These are phyloP conservation scores for Leptopilina myrica DNA, from an alignment of 2,888 invertebrate genomes.

Conservation along the genomic window DNA sequence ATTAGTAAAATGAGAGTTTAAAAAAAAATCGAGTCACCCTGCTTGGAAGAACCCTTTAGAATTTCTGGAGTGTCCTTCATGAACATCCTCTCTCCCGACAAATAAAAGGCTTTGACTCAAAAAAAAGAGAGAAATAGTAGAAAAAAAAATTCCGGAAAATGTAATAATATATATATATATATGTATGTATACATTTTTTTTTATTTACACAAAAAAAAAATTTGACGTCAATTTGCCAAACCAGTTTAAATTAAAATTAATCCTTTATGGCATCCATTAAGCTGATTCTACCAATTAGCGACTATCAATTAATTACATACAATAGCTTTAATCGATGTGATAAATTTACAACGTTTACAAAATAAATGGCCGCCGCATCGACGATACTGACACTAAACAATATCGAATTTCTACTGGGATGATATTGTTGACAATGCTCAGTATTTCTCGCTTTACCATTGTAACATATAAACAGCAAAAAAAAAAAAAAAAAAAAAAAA, in stretches of 20 bases:
- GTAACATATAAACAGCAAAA: background rate
- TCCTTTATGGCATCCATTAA: constrained; percentile 20
- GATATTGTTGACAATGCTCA: constrained; percentile 22
- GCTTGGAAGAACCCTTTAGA: background rate
- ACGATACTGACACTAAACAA: constrained; percentile 18
- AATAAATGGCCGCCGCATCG: constrained; percentile 7
- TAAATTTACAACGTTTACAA: constrained; percentile 36
- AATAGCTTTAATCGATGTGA: constrained; percentile 27
- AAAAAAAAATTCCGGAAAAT: too few relatives aligned
- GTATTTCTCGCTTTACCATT: constrained; percentile 15
- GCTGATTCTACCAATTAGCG: constrained; percentile 14
- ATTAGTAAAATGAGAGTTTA: constrained; percentile 23
- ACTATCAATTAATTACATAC: constrained; percentile 38
- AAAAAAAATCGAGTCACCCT: constrained; percentile 12
- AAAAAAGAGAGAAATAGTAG: background rate
- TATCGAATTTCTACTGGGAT: constrained; percentile 13
- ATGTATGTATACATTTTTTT: too few relatives aligned
- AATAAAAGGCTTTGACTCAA: background rate
- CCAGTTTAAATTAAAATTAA: constrained; percentile 10
- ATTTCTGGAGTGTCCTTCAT: constrained; percentile 3
- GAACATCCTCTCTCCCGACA: background rate
- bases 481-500: background rate
- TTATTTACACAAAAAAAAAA: background rate
- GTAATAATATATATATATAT: too few relatives aligned
- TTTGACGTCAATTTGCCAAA: background rate